Conservation (phyloP, 1,140 invertebrate genomes). For the Sitophilus oryzae region DNA sequence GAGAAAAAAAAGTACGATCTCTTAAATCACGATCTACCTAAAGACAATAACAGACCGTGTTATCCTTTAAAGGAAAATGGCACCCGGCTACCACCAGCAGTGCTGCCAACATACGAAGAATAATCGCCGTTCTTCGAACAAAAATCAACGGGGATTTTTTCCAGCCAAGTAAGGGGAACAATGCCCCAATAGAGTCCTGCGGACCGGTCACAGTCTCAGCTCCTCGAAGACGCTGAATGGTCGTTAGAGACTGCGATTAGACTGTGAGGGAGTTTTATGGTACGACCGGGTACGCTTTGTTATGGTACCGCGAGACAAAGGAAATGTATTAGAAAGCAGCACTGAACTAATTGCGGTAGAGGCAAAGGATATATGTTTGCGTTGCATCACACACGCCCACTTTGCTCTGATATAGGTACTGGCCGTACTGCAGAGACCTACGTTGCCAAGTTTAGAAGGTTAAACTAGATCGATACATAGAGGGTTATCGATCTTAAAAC, state of each 20-base stretch:
- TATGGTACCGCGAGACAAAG: slow-evolving; percentile 22
- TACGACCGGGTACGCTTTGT: slow-evolving; percentile 14
- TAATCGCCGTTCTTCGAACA: slow-evolving; percentile 7
- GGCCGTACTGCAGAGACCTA: no score
- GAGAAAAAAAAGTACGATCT: no score
- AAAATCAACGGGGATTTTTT: slow-evolving; percentile 10
- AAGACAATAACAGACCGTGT: not conserved
- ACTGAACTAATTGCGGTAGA: slow-evolving; percentile 18
- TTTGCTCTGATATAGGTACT: slow-evolving; percentile 2
- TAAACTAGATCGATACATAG: no score
- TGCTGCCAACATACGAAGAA: slow-evolving; percentile 12
- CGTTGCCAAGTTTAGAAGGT: not conserved
- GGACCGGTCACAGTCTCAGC: slow-evolving; percentile 11
- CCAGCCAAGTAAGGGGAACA: slow-evolving; percentile 22
- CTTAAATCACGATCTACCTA: not conserved
- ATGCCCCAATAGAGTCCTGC: slow-evolving; percentile 13
- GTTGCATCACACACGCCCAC: slow-evolving; percentile 21
- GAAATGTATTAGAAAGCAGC: slow-evolving; percentile 25
- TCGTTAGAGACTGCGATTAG: slow-evolving; percentile 14
- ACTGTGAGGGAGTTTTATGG: slow-evolving; percentile 5
- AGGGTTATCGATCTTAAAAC: not conserved
- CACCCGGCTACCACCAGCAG: not conserved
- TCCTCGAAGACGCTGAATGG: not conserved
- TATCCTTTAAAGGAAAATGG: not conserved
- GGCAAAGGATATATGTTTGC: slow-evolving; percentile 4